A percentile compares a stretch with the other conserved stretches of the same genome.
phyloP scores from a whole-genome alignment of 2,113 vertebrate genomes.

The Agelaius phoeniceus region DNA sequence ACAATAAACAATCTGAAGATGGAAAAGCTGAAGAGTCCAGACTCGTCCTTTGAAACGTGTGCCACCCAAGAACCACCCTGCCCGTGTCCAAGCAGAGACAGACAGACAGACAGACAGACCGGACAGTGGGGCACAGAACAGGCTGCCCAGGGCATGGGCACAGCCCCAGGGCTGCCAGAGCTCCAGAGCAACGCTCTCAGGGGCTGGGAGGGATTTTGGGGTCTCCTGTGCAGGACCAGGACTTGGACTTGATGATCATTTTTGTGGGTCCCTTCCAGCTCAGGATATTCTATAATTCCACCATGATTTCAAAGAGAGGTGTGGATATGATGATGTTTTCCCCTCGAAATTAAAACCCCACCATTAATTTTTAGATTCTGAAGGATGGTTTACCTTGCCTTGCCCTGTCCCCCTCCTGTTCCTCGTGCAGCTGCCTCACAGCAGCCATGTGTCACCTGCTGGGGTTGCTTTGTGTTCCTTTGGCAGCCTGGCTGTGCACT shows the following conservation, averaged over 20 bases:
- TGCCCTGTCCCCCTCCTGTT: background rate
- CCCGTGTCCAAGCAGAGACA: too few relatives aligned
- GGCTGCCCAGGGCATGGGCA: background rate
- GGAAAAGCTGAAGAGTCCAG: too few relatives aligned
- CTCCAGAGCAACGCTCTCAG: accelerated
- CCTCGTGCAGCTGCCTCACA: background rate
- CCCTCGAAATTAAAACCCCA: background rate
- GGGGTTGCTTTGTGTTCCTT: background rate
- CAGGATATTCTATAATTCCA: background rate
- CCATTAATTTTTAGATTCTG: background rate
- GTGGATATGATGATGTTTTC: background rate
- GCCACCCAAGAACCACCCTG: too few relatives aligned
- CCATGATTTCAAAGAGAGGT: background rate
- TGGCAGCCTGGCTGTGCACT: background rate
- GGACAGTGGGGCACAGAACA: background rate
- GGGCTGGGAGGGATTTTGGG: background rate
- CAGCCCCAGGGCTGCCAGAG: background rate
- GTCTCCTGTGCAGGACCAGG: too few relatives aligned
- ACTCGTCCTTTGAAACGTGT: too few relatives aligned
- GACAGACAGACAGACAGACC: too few relatives aligned
- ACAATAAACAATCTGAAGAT: too few relatives aligned
- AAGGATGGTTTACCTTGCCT: background rate
- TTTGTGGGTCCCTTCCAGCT: background rate
- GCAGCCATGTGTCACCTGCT: background rate
- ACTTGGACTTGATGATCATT: background rate